Conservation (phyloP, 2,888 invertebrate genomes). For the Drosophila aldrichi region DNA sequence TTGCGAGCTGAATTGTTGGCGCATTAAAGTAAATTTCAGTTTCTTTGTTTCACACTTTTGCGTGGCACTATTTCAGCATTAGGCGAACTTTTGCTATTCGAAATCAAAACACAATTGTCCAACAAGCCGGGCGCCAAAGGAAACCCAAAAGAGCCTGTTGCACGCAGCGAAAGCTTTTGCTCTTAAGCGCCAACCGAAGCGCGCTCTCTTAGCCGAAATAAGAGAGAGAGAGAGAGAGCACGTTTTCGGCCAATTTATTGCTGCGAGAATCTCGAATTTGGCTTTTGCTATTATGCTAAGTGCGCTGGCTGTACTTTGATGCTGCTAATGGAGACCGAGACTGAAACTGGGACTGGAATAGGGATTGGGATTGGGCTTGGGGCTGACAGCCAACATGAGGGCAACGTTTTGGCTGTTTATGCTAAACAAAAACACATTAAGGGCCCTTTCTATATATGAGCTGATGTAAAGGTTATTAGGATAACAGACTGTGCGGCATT, state of each 20-base stretch:
- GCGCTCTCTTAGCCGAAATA: slow-evolving; percentile 19
- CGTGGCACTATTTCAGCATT: slow-evolving; percentile 60
- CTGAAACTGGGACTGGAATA: too few relatives aligned
- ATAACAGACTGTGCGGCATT: slow-evolving; percentile 24
- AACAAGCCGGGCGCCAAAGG: not conserved
- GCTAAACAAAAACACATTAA: slow-evolving; percentile 71
- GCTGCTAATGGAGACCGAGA: slow-evolving; percentile 46
- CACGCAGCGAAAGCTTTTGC: slow-evolving; percentile 52
- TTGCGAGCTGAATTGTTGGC: slow-evolving; percentile 67
- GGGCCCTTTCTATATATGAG: slow-evolving; percentile 27
- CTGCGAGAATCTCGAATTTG: slow-evolving; percentile 26
- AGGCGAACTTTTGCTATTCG: slow-evolving; percentile 31
- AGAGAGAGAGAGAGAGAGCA: slow-evolving; percentile 33
- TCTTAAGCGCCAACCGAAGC: slow-evolving; percentile 27
- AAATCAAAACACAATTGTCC: slow-evolving; percentile 75
- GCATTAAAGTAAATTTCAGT: slow-evolving; percentile 72
- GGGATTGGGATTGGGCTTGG: not conserved
- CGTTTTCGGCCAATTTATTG: slow-evolving; percentile 67
- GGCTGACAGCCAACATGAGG: slow-evolving; percentile 9
- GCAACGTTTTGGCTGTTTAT: slow-evolving; percentile 54
- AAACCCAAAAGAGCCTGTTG: slow-evolving; percentile 57
- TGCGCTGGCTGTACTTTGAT: slow-evolving; percentile 63
- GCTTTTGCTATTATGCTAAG: slow-evolving; percentile 68
- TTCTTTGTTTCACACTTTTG: slow-evolving; percentile 55
- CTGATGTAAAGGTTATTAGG: slow-evolving; percentile 62